These are phyloP conservation scores for Xiphias gladius DNA, from an alignment of 2,113 vertebrate genomes.

Conservation along the genomic window DNA sequence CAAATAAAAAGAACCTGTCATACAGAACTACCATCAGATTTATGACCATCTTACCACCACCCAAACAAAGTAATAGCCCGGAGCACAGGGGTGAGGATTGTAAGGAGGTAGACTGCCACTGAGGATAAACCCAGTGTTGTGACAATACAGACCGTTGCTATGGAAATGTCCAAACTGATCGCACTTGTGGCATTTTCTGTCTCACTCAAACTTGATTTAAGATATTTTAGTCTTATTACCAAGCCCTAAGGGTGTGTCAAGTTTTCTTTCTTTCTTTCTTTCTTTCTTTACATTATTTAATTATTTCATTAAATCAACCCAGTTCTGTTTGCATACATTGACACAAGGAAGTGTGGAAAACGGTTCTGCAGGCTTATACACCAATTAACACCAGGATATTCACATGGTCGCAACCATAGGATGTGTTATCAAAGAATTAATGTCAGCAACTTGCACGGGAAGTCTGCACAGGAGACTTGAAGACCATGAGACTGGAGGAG, in stretches of 20 bases:
- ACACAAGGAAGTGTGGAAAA: conserved; percentile 47
- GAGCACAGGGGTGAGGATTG: conserved; percentile 12
- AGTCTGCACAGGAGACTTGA: not conserved
- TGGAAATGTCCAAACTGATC: conserved; percentile 30
- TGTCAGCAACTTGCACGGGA: conserved; percentile 15
- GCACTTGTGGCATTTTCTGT: not conserved
- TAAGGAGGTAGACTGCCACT: conserved; percentile 5
- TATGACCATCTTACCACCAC: conserved; percentile 23
- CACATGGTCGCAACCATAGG: conserved; percentile 2
- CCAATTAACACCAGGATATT: conserved; percentile 71
- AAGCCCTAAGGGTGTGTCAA: not conserved
- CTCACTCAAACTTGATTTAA: not conserved
- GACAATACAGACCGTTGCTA: conserved; percentile 37
- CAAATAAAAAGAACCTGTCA: conserved; percentile 34
- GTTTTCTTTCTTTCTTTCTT: not conserved
- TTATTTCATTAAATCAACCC: conserved; percentile 9
- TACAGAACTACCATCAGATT: conserved; percentile 8
- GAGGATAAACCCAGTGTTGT: conserved; percentile 43
- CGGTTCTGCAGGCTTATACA: conserved; percentile 19
- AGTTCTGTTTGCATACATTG: conserved; percentile 23
- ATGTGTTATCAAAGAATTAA: conserved; percentile 52
- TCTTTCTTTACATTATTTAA: not conserved
- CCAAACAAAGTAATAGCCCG: conserved; percentile 29
- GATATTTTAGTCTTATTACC: not conserved
- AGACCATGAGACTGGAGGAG: not conserved